Evolutionary conservation across 2,797 vertebrate species (phyloP).

Genomic region (Parambassis ranga): DNA sequence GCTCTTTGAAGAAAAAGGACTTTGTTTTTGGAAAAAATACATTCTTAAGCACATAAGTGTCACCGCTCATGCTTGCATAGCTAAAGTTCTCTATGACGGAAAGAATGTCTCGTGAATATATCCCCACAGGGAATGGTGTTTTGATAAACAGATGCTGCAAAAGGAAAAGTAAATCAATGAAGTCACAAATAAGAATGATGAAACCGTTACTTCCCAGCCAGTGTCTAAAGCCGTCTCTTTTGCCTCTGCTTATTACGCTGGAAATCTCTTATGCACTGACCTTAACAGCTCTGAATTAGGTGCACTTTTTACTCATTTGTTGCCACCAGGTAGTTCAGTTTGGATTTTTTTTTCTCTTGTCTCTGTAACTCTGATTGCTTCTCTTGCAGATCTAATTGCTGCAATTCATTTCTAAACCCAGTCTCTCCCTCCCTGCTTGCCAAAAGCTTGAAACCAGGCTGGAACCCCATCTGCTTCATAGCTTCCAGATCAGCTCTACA

Average conservation of each 20-base stretch:
- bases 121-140: conserved; percentile 34
- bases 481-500: conserved; percentile 40
- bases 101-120: conserved; percentile 36
- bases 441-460: conserved; percentile 44
- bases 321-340: conserved; percentile 23
- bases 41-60: conserved; percentile 29
- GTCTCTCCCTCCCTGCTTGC: conserved; percentile 23
- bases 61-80: conserved; percentile 27
- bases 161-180: conserved; percentile 45
- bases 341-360: conserved; percentile 2
- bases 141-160: conserved; percentile 52
- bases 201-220: conserved; percentile 43
- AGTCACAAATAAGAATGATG: conserved; percentile 51
- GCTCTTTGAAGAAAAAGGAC: conserved; percentile 27
- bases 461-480: conserved; percentile 49
- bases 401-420: conserved; percentile 33
- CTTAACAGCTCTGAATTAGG: conserved; percentile 13
- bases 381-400: conserved; percentile 43
- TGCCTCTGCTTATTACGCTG: conserved; percentile 5
- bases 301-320: conserved; percentile 5
- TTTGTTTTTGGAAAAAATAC: conserved; percentile 24
- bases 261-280: conserved; percentile 1
- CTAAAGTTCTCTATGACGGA: conserved; percentile 41
- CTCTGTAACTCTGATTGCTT: conserved; percentile 18
- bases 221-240: conserved; percentile 21